Percentiles rank a stretch among this genome's conserved stretches.
Conservation (phyloP, 2,113 vertebrate genomes). For the Gadus macrocephalus region DNA sequence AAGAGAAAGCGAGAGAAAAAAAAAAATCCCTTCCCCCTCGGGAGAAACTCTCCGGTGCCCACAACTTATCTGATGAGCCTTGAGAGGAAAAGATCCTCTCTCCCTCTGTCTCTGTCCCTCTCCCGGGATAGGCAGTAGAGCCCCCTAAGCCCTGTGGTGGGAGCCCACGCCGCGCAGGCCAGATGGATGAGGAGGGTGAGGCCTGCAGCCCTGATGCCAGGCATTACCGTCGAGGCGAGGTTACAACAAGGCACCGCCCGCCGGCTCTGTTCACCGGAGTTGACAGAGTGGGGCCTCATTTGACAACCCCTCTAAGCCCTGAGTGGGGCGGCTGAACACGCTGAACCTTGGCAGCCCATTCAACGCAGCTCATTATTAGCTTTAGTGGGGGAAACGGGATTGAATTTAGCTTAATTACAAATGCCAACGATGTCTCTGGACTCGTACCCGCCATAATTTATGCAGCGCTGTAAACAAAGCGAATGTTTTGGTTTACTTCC, state of each 20-base stretch:
- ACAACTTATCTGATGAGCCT: conserved; percentile 52
- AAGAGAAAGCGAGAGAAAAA: too few relatives aligned
- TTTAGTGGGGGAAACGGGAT: too few relatives aligned
- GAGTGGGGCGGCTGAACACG: too few relatives aligned
- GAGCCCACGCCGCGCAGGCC: conserved; percentile 11
- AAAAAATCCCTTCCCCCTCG: conserved; percentile 38
- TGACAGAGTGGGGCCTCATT: conserved; percentile 12
- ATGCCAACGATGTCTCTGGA: too few relatives aligned
- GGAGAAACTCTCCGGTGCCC: conserved; percentile 37
- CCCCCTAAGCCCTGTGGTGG: conserved; percentile 12
- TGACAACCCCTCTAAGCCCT: conserved; percentile 7
- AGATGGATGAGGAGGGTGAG: conserved; percentile 15
- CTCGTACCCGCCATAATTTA: conserved; percentile 17
- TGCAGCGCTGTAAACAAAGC: conserved; percentile 40
- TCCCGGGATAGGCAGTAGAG: background rate
- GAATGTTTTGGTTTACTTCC: conserved; percentile 28
- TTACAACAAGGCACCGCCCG: conserved; percentile 21
- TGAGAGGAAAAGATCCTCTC: conserved; percentile 41
- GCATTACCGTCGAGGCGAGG: conserved; percentile 38
- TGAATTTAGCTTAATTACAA: too few relatives aligned
- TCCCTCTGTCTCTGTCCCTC: conserved; percentile 7
- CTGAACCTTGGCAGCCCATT: conserved; percentile 39
- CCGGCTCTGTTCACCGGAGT: conserved; percentile 27
- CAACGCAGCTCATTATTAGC: background rate
- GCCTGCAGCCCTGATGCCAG: conserved; percentile 19